These are phyloP conservation scores for Litocranius walleri DNA, from an alignment of 2,113 vertebrate genomes.

Conservation along the genomic window DNA sequence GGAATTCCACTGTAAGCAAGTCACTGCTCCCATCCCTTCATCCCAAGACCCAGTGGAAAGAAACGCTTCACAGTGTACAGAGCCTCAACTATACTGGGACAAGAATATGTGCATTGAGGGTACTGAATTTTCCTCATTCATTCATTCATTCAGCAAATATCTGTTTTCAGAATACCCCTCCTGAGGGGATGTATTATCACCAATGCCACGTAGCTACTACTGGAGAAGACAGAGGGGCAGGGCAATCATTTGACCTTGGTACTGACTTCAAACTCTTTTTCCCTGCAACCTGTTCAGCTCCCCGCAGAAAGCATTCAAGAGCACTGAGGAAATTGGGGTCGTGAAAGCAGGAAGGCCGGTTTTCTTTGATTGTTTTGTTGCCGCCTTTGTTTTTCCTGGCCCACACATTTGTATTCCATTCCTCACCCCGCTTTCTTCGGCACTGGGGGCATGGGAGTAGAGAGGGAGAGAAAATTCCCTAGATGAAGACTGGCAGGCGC, in stretches of 20 bases:
- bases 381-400: slow-evolving; percentile 66
- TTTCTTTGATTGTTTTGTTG: slow-evolving; percentile 22
- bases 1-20: not conserved
- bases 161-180: not conserved
- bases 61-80: not conserved
- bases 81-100: not conserved
- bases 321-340: not conserved
- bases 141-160: not conserved
- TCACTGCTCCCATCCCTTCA: not conserved
- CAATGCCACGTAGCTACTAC: not conserved
- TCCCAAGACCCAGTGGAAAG: not conserved
- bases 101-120: not conserved
- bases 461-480: slow-evolving; percentile 42
- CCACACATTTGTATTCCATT: slow-evolving; percentile 57
- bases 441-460: slow-evolving; percentile 9
- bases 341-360: slow-evolving; percentile 30
- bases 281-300: not conserved
- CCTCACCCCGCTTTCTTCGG: slow-evolving; percentile 6
- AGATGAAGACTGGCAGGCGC: slow-evolving; percentile 48
- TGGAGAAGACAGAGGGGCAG: not conserved
- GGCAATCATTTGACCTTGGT: not conserved
- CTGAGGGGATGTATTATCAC: not conserved
- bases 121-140: not conserved
- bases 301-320: not conserved
- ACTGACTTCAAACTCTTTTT: not conserved